A percentile compares a stretch with the other conserved stretches of the same genome.
phyloP scores from a whole-genome alignment of 2,888 invertebrate species.

The Mythimna ferrago region DNA sequence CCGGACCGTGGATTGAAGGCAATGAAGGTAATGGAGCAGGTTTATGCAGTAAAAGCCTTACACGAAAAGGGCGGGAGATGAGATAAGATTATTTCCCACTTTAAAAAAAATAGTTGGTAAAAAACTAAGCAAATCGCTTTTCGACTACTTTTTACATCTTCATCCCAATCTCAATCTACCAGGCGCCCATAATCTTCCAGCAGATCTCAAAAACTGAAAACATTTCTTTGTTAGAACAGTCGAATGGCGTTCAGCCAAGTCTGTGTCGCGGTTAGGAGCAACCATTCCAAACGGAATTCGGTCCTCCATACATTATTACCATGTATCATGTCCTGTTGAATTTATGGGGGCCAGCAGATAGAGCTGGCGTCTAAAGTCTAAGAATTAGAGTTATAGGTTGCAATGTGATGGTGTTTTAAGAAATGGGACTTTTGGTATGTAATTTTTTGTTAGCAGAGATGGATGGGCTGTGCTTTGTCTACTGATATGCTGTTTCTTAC shows the following conservation, averaged over 20 bases:
- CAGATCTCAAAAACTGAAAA: constrained; percentile 56
- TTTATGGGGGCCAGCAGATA: constrained; percentile 58
- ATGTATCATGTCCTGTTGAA: constrained; percentile 61
- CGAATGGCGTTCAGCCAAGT: constrained; percentile 65
- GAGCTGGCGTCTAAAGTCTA: constrained; percentile 55
- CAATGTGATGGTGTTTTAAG: constrained; percentile 31
- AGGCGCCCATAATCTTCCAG: constrained; percentile 37
- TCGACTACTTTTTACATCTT: neutral
- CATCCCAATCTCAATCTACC: constrained; percentile 2
- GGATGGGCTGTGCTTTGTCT: neutral
- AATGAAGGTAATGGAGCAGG: too few species aligned
- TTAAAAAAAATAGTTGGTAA: too few species aligned
- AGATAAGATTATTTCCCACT: too few species aligned
- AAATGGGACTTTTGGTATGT: constrained; percentile 14
- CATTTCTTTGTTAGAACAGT: constrained; percentile 58
- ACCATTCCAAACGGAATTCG: constrained; percentile 57
- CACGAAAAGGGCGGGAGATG: too few species aligned
- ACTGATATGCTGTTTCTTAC: neutral
- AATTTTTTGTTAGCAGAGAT: constrained; percentile 2
- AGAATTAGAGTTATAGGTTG: constrained; percentile 44
- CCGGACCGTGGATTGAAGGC: too few species aligned
- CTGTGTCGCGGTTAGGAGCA: constrained; percentile 59
- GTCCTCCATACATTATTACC: constrained; percentile 62
- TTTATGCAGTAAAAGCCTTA: too few species aligned
- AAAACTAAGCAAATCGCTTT: neutral